Conservation (phyloP, 2,888 invertebrate genomes). For the Hypomecis atomaria region DNA sequence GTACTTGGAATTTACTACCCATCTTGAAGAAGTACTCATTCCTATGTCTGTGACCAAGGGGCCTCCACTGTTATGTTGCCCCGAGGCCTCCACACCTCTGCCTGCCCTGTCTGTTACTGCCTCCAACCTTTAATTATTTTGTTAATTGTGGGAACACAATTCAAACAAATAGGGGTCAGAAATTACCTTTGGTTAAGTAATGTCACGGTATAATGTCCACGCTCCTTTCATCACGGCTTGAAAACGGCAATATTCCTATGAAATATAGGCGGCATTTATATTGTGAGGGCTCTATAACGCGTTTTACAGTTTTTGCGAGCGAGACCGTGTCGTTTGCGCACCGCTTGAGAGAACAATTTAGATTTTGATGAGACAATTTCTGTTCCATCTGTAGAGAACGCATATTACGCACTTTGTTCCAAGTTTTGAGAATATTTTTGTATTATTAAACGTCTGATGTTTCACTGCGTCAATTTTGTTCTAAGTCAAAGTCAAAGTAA, state of each 20-base stretch:
- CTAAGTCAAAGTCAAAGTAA: conserved; percentile 8
- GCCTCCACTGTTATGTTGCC: no score
- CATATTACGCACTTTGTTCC: conserved; percentile 11
- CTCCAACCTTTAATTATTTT: conserved; percentile 31
- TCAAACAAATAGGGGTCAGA: conserved; percentile 46
- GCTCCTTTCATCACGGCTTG: conserved; percentile 36
- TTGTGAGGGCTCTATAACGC: conserved; percentile 26
- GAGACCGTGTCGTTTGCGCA: conserved; percentile 24
- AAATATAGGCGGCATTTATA: conserved; percentile 45
- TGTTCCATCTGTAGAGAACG: conserved; percentile 12
- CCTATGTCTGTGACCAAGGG: no score
- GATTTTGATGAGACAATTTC: conserved; percentile 33
- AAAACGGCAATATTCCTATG: conserved; percentile 46
- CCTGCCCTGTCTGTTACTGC: neutral
- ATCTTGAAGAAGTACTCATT: no score
- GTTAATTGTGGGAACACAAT: conserved; percentile 33
- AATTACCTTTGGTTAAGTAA: conserved; percentile 45
- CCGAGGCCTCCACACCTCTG: no score
- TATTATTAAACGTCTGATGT: conserved; percentile 16
- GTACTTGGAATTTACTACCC: no score
- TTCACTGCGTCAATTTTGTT: neutral
- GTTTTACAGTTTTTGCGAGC: conserved; percentile 31
- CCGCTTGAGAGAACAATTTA: conserved; percentile 31
- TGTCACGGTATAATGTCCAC: conserved; percentile 38
- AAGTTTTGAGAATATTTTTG: conserved; percentile 7